Percentiles rank a stretch among this genome's conserved stretches.
These are phyloP conservation scores for Acanthopleura granulata DNA, from an alignment of 2,888 invertebrate genomes.

Conservation along the genomic window DNA sequence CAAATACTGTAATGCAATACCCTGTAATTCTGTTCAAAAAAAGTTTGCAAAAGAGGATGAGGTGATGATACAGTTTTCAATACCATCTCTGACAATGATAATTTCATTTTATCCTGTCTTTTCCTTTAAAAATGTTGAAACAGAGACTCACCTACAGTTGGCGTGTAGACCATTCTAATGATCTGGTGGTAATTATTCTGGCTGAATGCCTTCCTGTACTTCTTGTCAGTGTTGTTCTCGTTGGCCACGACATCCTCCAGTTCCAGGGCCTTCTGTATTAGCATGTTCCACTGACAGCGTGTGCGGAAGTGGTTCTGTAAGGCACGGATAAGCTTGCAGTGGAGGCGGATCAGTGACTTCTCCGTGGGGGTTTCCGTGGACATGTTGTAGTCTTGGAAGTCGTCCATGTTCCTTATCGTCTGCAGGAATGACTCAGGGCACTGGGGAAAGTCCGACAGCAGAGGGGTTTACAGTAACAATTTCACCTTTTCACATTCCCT, in stretches of 20 bases:
- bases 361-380: slow-evolving; percentile 73
- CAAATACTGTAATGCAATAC: too few species aligned
- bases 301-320: slow-evolving; percentile 93
- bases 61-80: too few species aligned
- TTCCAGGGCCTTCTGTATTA: slow-evolving; percentile 80
- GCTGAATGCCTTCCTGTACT: slow-evolving; percentile 38
- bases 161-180: slow-evolving; percentile 60
- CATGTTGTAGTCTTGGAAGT: slow-evolving; percentile 63
- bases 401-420: slow-evolving; percentile 54
- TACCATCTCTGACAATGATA: too few species aligned
- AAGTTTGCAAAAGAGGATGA: too few species aligned
- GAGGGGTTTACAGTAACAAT: too few species aligned
- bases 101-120: too few species aligned
- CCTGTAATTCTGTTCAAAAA: too few species aligned
- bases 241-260: slow-evolving; percentile 91
- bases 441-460: slow-evolving; percentile 33
- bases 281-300: slow-evolving; percentile 90
- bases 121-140: background rate
- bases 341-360: slow-evolving; percentile 88
- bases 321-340: slow-evolving; percentile 73
- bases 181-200: slow-evolving; percentile 50
- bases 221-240: slow-evolving; percentile 69
- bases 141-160: slow-evolving; percentile 64
- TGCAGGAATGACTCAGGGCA: slow-evolving; percentile 65
- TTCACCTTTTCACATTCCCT: too few species aligned